Conservation (phyloP, 2,888 invertebrate species). For the Doris montereyensis region DNA sequence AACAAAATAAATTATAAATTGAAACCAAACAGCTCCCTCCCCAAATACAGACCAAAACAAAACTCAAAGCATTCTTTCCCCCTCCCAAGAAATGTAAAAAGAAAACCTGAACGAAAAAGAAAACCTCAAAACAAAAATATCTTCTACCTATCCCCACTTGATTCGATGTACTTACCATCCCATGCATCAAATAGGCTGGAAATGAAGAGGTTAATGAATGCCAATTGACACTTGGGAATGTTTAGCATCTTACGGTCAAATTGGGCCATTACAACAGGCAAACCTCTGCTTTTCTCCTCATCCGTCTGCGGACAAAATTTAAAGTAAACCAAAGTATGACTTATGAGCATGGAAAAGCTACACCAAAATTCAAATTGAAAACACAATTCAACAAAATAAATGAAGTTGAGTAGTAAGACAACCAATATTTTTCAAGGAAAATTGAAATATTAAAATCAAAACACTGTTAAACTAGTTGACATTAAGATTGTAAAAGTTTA, state of each 20-base stretch:
- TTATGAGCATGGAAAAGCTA: no score
- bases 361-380: no score
- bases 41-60: no score
- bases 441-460: no score
- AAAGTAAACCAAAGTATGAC: not conserved
- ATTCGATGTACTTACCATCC: slow-evolving; percentile 79
- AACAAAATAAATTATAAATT: not conserved
- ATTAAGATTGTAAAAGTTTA: no score
- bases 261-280: slow-evolving; percentile 98
- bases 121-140: not conserved
- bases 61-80: no score
- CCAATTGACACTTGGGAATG: slow-evolving; percentile 97
- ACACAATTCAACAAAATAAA: no score
- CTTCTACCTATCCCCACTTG: not conserved
- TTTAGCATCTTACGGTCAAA: slow-evolving; percentile 96
- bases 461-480: no score
- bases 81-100: not conserved
- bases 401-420: no score
- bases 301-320: slow-evolving; percentile 81
- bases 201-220: slow-evolving; percentile 97
- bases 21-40: not conserved
- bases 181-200: slow-evolving; percentile 98
- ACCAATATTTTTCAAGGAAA: no score
- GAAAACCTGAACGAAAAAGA: not conserved
- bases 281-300: slow-evolving; percentile 88